These are phyloP conservation scores for Platycheirus albimanus DNA, from an alignment of 2,888 invertebrate genomes.

Conservation along the genomic window DNA sequence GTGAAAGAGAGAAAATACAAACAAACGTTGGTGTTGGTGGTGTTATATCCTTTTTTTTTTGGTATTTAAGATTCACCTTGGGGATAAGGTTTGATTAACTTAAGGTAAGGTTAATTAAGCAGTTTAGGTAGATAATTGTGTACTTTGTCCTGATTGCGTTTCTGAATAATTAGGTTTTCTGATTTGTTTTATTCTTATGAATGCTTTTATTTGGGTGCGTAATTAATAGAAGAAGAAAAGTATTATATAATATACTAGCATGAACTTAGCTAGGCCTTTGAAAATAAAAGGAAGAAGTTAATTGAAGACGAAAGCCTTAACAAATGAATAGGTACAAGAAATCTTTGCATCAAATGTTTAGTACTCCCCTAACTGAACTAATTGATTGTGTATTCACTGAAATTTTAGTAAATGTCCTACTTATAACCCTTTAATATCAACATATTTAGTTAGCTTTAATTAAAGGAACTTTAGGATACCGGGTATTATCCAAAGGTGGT, in stretches of 20 bases:
- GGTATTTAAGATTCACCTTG: constrained; percentile 31
- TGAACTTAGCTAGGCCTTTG: not conserved
- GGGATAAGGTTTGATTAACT: constrained; percentile 57
- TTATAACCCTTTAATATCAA: too few relatives aligned
- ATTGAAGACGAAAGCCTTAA: too few relatives aligned
- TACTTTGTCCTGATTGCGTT: constrained; percentile 31
- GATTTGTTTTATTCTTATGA: constrained; percentile 29
- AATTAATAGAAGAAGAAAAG: not conserved
- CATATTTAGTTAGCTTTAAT: too few relatives aligned
- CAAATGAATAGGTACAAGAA: too few relatives aligned
- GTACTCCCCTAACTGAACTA: too few relatives aligned
- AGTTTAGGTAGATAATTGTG: constrained; percentile 29
- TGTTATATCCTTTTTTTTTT: not conserved
- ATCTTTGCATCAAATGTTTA: too few relatives aligned
- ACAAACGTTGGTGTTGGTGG: too few relatives aligned
- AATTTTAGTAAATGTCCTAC: too few relatives aligned
- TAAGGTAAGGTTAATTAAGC: constrained; percentile 52
- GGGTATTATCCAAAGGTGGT: too few relatives aligned
- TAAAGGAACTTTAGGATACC: too few relatives aligned
- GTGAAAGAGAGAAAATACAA: constrained; percentile 14
- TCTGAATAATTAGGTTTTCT: constrained; percentile 43
- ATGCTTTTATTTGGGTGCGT: constrained; percentile 5
- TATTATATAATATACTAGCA: not conserved
- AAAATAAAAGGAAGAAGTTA: not conserved
- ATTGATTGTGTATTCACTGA: too few relatives aligned